Evolutionary conservation across 2,888 invertebrate species (phyloP).

Genomic region (Hydraecia micacea): DNA sequence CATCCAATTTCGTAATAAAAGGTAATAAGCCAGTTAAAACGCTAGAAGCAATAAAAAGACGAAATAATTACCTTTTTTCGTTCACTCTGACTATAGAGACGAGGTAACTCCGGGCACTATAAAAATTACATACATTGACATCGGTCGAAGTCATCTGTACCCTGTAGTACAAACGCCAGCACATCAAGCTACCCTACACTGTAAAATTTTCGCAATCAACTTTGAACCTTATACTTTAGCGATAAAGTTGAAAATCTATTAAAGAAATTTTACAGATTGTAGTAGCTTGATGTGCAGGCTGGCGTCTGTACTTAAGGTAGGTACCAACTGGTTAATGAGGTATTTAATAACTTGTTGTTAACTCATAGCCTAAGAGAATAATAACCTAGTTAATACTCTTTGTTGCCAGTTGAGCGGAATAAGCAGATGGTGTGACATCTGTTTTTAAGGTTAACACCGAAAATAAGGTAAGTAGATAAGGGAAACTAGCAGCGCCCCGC

Average conservation of each 20-base stretch:
- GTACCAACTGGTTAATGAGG: constrained; percentile 36
- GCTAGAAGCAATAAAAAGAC: constrained; percentile 44
- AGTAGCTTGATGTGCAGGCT: too few species aligned
- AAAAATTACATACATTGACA: constrained; percentile 45
- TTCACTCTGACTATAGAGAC: background rate
- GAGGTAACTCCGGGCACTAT: constrained; percentile 35
- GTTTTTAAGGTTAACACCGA: constrained; percentile 20
- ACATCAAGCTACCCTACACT: too few species aligned
- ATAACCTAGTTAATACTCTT: constrained; percentile 29
- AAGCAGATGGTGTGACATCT: constrained; percentile 40
- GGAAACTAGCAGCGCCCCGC: too few species aligned
- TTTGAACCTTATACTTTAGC: too few species aligned
- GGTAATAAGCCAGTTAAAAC: constrained; percentile 41
- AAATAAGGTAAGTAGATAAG: background rate
- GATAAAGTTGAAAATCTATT: too few species aligned
- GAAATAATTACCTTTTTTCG: constrained; percentile 4
- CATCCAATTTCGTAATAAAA: constrained; percentile 12
- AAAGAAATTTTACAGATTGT: too few species aligned
- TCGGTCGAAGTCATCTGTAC: constrained; percentile 36
- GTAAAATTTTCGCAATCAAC: too few species aligned
- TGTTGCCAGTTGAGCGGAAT: background rate
- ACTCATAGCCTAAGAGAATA: constrained; percentile 25
- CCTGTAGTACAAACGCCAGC: background rate
- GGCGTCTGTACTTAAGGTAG: background rate
- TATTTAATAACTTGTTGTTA: constrained; percentile 28